A percentile compares a stretch with the other conserved stretches of the same genome.
phyloP scores from a whole-genome alignment of 2,888 invertebrate genomes.

The Polyploca ridens region DNA sequence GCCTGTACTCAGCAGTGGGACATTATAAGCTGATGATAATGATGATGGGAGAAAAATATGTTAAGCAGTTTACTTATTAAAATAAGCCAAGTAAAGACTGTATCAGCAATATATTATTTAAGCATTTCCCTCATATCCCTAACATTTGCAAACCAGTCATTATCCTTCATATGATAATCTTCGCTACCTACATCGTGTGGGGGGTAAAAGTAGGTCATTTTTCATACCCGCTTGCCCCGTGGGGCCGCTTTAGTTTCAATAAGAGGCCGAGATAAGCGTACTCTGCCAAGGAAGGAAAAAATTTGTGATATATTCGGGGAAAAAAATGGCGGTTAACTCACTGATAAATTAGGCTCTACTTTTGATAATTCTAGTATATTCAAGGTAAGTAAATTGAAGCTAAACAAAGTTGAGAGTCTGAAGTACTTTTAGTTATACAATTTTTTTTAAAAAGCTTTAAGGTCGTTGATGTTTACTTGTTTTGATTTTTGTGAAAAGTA shows the following conservation, averaged over 20 bases:
- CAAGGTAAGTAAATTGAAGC: neutral
- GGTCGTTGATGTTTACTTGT: no score
- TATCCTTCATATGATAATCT: constrained; percentile 50
- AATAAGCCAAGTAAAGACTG: no score
- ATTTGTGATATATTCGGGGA: constrained; percentile 22
- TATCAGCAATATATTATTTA: constrained; percentile 7
- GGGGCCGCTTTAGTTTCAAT: constrained; percentile 72
- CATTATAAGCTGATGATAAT: no score
- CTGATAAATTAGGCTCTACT: neutral
- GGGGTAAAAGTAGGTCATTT: constrained; percentile 55
- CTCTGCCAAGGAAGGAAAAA: constrained; percentile 18
- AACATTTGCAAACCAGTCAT: constrained; percentile 28
- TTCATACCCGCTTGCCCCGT: constrained; percentile 56
- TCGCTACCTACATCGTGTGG: constrained; percentile 39
- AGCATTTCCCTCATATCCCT: constrained; percentile 16
- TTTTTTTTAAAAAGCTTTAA: no score
- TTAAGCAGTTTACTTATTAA: no score
- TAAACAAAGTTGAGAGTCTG: neutral
- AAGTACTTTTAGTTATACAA: no score
- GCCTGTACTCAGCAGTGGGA: no score
- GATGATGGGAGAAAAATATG: no score
- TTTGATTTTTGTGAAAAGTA: no score
- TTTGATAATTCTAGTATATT: neutral
- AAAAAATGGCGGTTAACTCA: neutral
- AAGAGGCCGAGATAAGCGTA: constrained; percentile 59